Base-by-base conservation (phyloP, 2,797 vertebrate species). In the Megalops cyprinoides region DNA sequence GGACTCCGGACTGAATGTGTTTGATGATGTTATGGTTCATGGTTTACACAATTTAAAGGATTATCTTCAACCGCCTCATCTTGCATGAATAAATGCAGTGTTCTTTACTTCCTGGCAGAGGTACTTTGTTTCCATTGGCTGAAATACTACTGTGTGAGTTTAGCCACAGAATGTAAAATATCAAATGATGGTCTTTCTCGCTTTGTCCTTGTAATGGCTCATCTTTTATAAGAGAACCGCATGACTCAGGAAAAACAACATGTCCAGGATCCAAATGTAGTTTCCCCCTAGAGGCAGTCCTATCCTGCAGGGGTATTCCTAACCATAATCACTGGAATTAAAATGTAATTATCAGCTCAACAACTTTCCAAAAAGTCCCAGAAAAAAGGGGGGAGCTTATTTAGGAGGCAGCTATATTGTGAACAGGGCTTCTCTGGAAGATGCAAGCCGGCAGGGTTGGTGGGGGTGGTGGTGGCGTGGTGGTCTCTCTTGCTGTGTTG, bases 161-260 rank as follows among this genome's bases (percentile, higher is more conserved):
- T 18, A 39, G 62, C 31, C 62, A 34, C 62, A 67, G 62, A 37
- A 67, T 67, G 37, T 67, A 67, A 67, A 67, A 6, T 18, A 67
- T 34, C 1, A 62, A 67, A 20, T 67, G 12, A 34, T 12, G 62
- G 37, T 67, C 34, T 39, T 67, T 39, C 12, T 15, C 39, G 58
- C 62, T 39, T 39, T 18, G 34, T 5, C 7, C 12, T 14, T 4
- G 46, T 48, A 48, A 10, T 14, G 51, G 2, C 51, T 53, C 18
- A 14, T 53, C 20, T 37, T 37, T 18, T 9, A 20, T 37, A 67
- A 67, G 34, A 67, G 23, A 39, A 37, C 15, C 0, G 8, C 5
- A 37, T 67, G 34, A 39, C 34, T 28, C n/a, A n/a, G n/a, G n/a
- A n/a, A n/a, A n/a, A n/a, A n/a, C n/a, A n/a, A n/a, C n/a, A n/a